Base-by-base conservation (phyloP, 2,113 vertebrate species). In the Lasiurus cinereus region DNA sequence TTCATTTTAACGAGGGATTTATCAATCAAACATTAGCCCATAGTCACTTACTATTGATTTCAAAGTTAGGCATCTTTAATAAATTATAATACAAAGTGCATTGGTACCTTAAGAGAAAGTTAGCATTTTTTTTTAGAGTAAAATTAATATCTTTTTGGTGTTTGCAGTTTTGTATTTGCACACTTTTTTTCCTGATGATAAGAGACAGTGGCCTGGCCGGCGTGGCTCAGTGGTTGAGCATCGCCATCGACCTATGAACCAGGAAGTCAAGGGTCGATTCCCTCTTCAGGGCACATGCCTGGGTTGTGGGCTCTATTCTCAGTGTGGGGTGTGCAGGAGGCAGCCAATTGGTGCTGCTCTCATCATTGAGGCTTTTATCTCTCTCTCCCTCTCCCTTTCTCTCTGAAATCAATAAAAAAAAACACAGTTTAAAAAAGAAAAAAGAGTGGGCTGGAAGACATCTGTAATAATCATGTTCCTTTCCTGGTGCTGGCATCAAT, bases 1-100 rank as follows among this genome's bases (percentile, higher is more conserved):
- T 98, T 98, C 97, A 97, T 98, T 98, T 98, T 98, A 98, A 97
- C 97, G 97, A 98, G 91, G 72, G 97, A 94, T 89, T 85, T 98
- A 97, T 98, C 97, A 97, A 97, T 98, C 96, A 98, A 98, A 98
- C 97, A 96, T 83, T 93, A 97, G 84, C 82, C 46, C 43, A 88
- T 88, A 89, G 74, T 64, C 95, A 72, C 90, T 97, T 98, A 66
- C 67, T 96, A 8, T 95, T 90, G 89, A 92, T 97, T 97, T 66
- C 16, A 16, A 82, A 93, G 89, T 43, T 46, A 96, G 90, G 31
- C 19, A 77, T 39, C 14, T 93, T 97, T 74, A 72, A 83, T 74
- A 90, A 78, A 79, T 96, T 96, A 96, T 46, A 70, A 64, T 50
- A 0, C 21, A 82, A 59, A 69, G 2, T 88, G 6, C 16, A 92